Evolutionary conservation across 1,140 invertebrate species (phyloP), one percentile per base, ranked within the genome.

Genomic region (Scaptomyza pallida): DNA sequence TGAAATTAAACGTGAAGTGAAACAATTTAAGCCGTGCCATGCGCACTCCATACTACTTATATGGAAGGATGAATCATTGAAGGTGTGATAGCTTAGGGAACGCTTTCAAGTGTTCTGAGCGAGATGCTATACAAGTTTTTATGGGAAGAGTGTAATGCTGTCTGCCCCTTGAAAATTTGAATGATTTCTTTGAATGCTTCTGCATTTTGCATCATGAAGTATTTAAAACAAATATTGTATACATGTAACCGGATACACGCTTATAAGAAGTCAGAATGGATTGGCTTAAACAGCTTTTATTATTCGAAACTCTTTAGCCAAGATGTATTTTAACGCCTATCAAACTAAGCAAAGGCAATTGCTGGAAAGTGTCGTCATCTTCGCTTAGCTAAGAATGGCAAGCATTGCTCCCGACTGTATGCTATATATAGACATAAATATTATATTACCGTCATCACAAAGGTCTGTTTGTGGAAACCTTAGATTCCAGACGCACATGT

Each of bases 401-500:
- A 77, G 79, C 57, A 45, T 48, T 19, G 48, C 23, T 30, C 17
- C 30, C 50, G 59, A 43, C 37, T 54, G 37, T 23, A 35, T 43
- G 76, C 63, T 72, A 78, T 76, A 77, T 9, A 30, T 21, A 77
- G 73, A 85, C 86, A 85, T 86, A 80, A 86, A 85, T 85, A 85
- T 85, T 86, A 68, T 85, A 85, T 85, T 85, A 86, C 80, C 61
- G 55, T 63, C 75, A 35, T 33, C n/a, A n/a, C n/a, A n/a, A n/a
- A n/a, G n/a, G n/a, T n/a, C n/a, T n/a, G n/a, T 23, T 1, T 35
- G 10, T 35, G 10, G 79, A 77, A 81, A 81, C 80, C 80, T 77
- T 86, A 85, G 77, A 81, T 72, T 40, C 60, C 37, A 62, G 52
- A 51, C 62, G 33, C 62, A 56, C 16, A 72, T 61, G 35, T 37